Percentiles rank a stretch among this genome's conserved stretches.
These are phyloP conservation scores for Petaurus breviceps DNA, from an alignment of 2,113 vertebrate species.

Conservation along the genomic window DNA sequence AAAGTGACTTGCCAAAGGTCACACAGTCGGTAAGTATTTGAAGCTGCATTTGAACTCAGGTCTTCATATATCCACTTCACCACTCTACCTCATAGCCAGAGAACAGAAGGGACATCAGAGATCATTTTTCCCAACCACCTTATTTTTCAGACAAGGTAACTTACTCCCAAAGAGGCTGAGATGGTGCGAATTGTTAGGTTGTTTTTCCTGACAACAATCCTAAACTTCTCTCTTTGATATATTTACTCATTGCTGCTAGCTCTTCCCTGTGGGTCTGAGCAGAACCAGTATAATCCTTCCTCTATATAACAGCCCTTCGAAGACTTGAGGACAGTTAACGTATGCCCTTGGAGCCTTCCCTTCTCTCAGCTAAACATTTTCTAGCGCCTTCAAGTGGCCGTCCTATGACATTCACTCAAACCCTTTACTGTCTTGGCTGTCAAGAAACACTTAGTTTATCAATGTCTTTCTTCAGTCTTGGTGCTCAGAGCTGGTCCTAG, in stretches of 20 bases:
- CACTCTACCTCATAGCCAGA: not conserved
- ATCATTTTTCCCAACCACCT: not conserved
- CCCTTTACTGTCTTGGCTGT: not conserved
- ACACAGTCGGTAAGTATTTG: too few relatives aligned
- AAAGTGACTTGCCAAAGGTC: too few relatives aligned
- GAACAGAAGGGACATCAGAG: not conserved
- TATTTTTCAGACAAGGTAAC: not conserved
- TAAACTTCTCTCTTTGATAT: not conserved
- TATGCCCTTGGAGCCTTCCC: not conserved
- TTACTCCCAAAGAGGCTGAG: not conserved
- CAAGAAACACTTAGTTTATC: too few relatives aligned
- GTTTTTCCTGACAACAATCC: not conserved
- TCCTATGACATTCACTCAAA: not conserved
- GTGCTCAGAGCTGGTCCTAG: too few relatives aligned
- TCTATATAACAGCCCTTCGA: not conserved
- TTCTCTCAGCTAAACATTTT: not conserved
- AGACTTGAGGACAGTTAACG: not conserved
- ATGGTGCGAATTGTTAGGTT: too few relatives aligned
- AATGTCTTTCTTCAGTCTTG: too few relatives aligned
- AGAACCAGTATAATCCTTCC: not conserved
- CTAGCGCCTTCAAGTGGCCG: not conserved
- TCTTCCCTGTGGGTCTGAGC: not conserved
- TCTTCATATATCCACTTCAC: too few relatives aligned
- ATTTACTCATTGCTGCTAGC: not conserved
- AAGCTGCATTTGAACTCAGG: too few relatives aligned